Evolutionary conservation across 2,888 invertebrate species (phyloP), one percentile per base, ranked within the genome.

Genomic region (Caenorhabditis zanzibari): DNA sequence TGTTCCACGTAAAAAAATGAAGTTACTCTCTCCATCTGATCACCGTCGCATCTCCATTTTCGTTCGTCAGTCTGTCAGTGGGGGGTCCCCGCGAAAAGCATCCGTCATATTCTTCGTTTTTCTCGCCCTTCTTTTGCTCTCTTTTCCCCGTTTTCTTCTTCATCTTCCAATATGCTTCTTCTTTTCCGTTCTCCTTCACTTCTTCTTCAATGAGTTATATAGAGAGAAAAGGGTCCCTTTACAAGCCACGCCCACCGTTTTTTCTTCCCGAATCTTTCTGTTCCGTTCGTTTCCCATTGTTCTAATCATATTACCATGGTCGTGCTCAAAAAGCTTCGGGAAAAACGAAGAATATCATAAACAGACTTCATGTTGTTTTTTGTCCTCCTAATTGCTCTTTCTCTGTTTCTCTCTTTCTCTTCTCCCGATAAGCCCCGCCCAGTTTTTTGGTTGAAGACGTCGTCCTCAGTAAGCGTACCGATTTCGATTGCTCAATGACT

Each of bases 311-410:
- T 77, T 77, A 71, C 59, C 77, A 77, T 77, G 59, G 69, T 49
- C 14, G 9, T n/a, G 19, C 1, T 1, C n/a, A 38, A 16, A 22
- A 56, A 32, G 47, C 26, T 26, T 22, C 44, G 22, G 16, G 35
- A 69, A 1, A 56, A 44, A 24, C 44, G 38, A 4, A 38, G 32
- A 38, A 77, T 77, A 77, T 77, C 71, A 77, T 77, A 77, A 80
- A 73, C 72, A 68, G 68, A 59, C 59, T 49, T 79, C 47, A 14
- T 44, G 58, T 49, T 52, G 47, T 54, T 47, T 59, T 77, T 79
- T 77, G 69, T 59, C 73, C 80, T 66, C 72, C 80, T 80, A 80
- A 80, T 80, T 80, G 73, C 81, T 74, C 81, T 81, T 59, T 56
- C 41, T 35, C 44, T 69, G 32, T 38, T 26, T 47, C 47, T 14